Conservation (phyloP, 2,888 invertebrate species). For the Eristalis intricaria region DNA sequence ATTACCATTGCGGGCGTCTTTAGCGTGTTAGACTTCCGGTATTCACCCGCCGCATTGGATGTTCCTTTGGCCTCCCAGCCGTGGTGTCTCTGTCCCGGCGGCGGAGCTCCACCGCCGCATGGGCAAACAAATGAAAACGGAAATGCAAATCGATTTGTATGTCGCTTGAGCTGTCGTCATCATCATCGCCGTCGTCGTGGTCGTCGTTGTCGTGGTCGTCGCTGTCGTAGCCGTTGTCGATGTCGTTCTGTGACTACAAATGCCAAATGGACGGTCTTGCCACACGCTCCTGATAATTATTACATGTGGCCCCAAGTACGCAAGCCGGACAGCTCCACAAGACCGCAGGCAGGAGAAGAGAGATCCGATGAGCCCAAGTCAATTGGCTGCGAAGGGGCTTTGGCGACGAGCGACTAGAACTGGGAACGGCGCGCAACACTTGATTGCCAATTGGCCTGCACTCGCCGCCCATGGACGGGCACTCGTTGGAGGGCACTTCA, state of each 20-base stretch:
- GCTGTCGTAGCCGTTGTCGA: neutral
- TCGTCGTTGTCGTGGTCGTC: neutral
- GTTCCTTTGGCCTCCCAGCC: neutral
- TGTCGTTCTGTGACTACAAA: neutral
- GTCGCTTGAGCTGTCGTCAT: conserved; percentile 41
- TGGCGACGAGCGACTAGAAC: neutral
- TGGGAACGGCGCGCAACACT: neutral
- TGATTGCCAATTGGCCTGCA: neutral
- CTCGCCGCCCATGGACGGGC: neutral
- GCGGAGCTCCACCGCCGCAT: neutral
- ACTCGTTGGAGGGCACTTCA: neutral
- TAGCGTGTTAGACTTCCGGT: conserved; percentile 2
- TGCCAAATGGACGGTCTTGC: neutral
- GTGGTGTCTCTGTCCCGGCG: neutral
- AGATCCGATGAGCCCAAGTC: neutral
- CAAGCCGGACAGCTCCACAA: conserved; percentile 8
- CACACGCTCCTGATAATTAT: conserved; percentile 52
- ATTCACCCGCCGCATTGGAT: neutral
- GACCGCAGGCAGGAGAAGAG: neutral
- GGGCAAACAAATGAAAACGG: conserved; percentile 46
- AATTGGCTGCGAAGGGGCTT: neutral
- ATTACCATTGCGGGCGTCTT: neutral
- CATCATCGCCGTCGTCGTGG: conserved; percentile 25
- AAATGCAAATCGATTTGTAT: conserved; percentile 71
- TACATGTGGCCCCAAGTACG: conserved; percentile 64